A percentile compares a stretch with the other conserved stretches of the same genome.
Conservation (phyloP, 92 coral and sea anemone genomes). For the Porites divaricata region DNA sequence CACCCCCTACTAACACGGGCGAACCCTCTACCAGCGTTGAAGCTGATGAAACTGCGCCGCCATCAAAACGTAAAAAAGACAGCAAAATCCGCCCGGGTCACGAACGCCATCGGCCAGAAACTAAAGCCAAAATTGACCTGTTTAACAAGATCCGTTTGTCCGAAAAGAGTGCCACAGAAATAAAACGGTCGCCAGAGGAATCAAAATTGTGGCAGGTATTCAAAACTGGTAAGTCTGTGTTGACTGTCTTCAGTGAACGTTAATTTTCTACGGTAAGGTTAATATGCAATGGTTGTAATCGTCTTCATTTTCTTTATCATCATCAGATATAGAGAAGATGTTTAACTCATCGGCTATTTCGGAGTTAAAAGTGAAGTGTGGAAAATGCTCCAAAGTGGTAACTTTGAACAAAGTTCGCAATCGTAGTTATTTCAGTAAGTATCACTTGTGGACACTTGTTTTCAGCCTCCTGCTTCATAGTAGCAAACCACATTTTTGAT, state of each 20-base stretch:
- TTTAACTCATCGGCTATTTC: slow-evolving; percentile 43
- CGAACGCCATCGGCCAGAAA: slow-evolving; percentile 54
- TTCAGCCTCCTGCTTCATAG: too few relatives aligned
- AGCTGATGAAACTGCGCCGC: slow-evolving; percentile 27
- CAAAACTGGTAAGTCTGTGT: slow-evolving; percentile 43
- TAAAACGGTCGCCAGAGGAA: slow-evolving; percentile 42
- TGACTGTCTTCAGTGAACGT: too few relatives aligned
- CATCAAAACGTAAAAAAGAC: slow-evolving; percentile 30
- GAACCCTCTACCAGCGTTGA: slow-evolving; percentile 24
- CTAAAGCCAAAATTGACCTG: slow-evolving; percentile 52
- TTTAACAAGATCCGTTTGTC: slow-evolving; percentile 48
- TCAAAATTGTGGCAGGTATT: slow-evolving; percentile 39
- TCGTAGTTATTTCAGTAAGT: slow-evolving; percentile 38
- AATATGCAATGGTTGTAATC: too few relatives aligned
- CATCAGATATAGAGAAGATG: slow-evolving; percentile 38
- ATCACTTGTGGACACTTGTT: too few relatives aligned
- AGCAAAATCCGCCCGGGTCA: slow-evolving; percentile 20
- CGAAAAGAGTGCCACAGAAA: slow-evolving; percentile 41
- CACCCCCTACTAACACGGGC: slow-evolving; percentile 9
- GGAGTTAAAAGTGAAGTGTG: slow-evolving; percentile 34
- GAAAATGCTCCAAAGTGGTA: slow-evolving; percentile 40
- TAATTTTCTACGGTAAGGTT: too few relatives aligned
- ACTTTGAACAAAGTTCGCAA: slow-evolving; percentile 49
- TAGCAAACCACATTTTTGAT: too few relatives aligned
- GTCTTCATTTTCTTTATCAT: slow-evolving; percentile 25